Evolutionary conservation across 2,797 vertebrate species (phyloP).

Genomic region (Coreius guichenoti): DNA sequence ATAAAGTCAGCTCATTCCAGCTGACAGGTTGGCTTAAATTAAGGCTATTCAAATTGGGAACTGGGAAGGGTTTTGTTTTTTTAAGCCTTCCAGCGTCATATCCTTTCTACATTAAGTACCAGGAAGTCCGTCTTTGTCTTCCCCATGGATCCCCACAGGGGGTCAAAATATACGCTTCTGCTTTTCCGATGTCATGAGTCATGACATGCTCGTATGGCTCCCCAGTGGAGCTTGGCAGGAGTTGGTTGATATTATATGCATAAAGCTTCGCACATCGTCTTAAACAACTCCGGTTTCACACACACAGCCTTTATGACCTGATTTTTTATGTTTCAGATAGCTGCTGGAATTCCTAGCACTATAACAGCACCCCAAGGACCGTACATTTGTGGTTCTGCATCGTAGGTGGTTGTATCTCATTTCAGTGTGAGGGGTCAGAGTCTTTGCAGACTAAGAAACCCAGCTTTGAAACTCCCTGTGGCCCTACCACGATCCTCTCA

Average conservation of each 20-base stretch:
- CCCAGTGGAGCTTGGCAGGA: constrained; percentile 62
- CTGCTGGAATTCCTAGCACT: constrained; percentile 33
- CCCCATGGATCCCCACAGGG: constrained; percentile 47
- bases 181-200: constrained; percentile 55
- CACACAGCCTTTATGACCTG: constrained; percentile 55
- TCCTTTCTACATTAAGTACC: constrained; percentile 28
- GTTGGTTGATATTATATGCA: constrained; percentile 71
- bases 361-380: constrained; percentile 43
- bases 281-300: constrained; percentile 69
- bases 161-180: constrained; percentile 60
- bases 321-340: constrained; percentile 54
- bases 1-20: constrained; percentile 24
- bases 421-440: constrained; percentile 22
- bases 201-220: constrained; percentile 63
- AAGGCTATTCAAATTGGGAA: constrained; percentile 15
- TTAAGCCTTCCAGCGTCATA: not conserved
- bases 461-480: constrained; percentile 19
- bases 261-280: constrained; percentile 67
- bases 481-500: constrained; percentile 18
- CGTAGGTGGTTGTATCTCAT: constrained; percentile 40
- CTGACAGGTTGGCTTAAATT: constrained; percentile 24
- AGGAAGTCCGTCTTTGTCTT: constrained; percentile 26
- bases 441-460: constrained; percentile 6
- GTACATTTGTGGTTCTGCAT: constrained; percentile 40
- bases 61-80: constrained; percentile 20